A percentile compares a stretch with the other conserved stretches of the same genome.
phyloP scores from a whole-genome alignment of 2,797 vertebrate species.

The Dipus sagitta region DNA sequence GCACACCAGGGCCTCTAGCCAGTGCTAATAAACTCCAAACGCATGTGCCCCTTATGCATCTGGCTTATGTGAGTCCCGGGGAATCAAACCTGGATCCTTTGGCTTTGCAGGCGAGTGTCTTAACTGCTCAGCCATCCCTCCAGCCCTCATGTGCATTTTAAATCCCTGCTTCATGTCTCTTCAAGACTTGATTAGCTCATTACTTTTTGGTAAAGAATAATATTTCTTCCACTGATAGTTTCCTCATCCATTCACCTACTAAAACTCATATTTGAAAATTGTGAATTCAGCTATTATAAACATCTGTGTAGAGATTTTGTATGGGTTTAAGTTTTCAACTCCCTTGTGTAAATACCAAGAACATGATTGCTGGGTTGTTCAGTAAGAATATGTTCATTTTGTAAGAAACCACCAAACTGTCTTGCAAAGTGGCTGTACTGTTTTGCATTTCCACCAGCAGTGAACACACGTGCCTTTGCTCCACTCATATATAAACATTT shows the following conservation, averaged over 20 bases:
- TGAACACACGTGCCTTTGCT: not conserved
- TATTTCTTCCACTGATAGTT: not conserved
- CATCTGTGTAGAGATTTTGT: not conserved
- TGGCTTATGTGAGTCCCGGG: no score
- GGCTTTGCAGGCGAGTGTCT: no score
- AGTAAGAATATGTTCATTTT: not conserved
- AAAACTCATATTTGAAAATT: not conserved
- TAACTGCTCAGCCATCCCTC: no score
- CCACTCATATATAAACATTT: not conserved
- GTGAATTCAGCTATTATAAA: not conserved
- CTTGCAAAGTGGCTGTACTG: not conserved
- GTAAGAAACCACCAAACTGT: not conserved
- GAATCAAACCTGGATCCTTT: no score
- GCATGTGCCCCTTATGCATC: no score
- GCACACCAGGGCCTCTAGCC: no score
- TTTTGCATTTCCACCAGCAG: not conserved
- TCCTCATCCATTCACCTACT: not conserved
- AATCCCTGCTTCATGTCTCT: not conserved
- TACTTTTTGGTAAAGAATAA: not conserved
- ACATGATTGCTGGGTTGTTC: not conserved
- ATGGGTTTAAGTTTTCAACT: not conserved
- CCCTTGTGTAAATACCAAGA: not conserved
- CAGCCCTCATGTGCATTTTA: not conserved
- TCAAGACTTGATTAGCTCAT: not conserved
- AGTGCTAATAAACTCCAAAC: no score